Evolutionary conservation across 2,113 vertebrate genomes (phyloP), one percentile per base, ranked within the genome.

Genomic region (Cephalopterus ornatus): DNA sequence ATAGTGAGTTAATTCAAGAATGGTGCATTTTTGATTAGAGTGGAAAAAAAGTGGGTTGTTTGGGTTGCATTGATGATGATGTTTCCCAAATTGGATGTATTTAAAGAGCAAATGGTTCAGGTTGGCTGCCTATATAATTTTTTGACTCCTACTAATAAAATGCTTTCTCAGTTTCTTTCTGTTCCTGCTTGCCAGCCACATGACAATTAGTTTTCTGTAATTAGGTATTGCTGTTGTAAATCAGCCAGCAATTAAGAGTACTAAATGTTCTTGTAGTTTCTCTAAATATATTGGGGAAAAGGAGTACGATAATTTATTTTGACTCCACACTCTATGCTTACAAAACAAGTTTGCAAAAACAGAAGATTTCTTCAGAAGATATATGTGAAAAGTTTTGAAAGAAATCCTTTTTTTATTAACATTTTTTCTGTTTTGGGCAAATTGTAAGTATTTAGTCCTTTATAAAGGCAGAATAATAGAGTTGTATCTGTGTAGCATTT

Each of bases 201-300:
- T 79, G 41, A 92, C 52, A 84, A 9, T 77, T 86, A 62, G 23
- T 72, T 79, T 88, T 92, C 62, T 94, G 56, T 68, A 78, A 30
- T 88, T 63, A 63, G n/a, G 32, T 65, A 14, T 65, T 93, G 50
- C 55, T 92, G 61, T 63, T 91, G 73, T 86, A 75, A 86, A 85
- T 86, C 73, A 94, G 91, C 61, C 96, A 96, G 68, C 68, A 75
- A 84, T 85, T 76, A 92, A 42, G 47, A 89, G 91, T 67, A 87
- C 88, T 85, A 32, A 87, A 92, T 85, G 91, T 95, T 93, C 76
- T 74, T 93, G 67, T 75, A 94, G 52, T 42, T 92, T 56, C 49
- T 77, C 37, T 81, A 41, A 84, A 84, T 91, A 75, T 11, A 4
- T 18, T 30, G 35, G 4, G 37, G 23, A 27, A 62, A 46, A 63